Percentiles rank a stretch among this genome's conserved stretches.
phyloP scores from a whole-genome alignment of 2,888 invertebrate genomes.

The Polyploca ridens region DNA sequence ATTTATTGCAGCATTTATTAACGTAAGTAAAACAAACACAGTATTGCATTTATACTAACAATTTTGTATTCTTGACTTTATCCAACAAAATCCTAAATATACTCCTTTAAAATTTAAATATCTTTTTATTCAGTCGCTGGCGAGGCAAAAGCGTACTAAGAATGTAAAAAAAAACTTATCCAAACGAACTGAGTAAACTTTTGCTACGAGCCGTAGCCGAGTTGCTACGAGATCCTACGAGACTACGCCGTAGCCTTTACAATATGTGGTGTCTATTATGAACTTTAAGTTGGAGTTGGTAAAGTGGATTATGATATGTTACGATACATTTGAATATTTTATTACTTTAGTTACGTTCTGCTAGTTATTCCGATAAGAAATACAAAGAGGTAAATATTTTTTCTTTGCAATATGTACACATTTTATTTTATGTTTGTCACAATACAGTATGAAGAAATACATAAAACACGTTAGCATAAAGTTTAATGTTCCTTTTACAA shows the following conservation, averaged over 20 bases:
- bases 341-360: neutral
- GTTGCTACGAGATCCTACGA: neutral
- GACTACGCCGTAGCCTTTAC: slow-evolving; percentile 6
- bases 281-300: slow-evolving; percentile 5
- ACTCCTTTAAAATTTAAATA: neutral
- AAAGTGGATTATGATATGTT: neutral
- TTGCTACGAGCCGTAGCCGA: slow-evolving; percentile 2
- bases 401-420: too few species aligned
- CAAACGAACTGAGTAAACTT: slow-evolving; percentile 9
- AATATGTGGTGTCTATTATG: slow-evolving; percentile 3
- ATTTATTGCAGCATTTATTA: neutral
- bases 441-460: too few species aligned
- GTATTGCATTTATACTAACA: neutral
- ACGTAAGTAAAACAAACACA: neutral
- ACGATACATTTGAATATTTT: neutral
- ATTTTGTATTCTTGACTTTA: neutral
- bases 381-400: too few species aligned
- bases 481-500: too few species aligned
- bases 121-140: slow-evolving; percentile 4
- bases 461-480: neutral
- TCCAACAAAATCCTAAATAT: neutral
- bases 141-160: slow-evolving; percentile 4
- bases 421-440: too few species aligned
- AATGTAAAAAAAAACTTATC: slow-evolving; percentile 5
- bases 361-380: too few species aligned